A percentile compares a stretch with the other conserved stretches of the same genome.
phyloP scores from a whole-genome alignment of 2,888 invertebrate species.

The Isoperla grammatica region DNA sequence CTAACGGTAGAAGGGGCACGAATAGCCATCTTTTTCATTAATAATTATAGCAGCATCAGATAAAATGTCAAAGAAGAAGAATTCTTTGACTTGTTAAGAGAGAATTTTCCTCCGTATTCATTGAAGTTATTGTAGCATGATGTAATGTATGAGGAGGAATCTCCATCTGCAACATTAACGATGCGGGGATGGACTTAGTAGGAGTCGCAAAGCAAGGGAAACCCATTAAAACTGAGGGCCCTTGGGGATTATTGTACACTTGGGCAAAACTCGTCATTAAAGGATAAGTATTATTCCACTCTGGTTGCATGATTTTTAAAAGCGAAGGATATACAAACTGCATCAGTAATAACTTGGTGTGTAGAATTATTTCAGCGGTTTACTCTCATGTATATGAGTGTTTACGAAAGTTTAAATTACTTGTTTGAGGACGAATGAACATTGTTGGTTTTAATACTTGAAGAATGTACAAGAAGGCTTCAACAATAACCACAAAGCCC shows the following conservation, averaged over 20 bases:
- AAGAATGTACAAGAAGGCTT: no score
- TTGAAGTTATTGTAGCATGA: slow-evolving; percentile 12
- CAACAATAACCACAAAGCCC: no score
- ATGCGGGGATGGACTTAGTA: slow-evolving; percentile 4
- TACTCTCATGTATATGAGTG: no score
- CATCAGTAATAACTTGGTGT: no score
- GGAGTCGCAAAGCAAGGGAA: neutral
- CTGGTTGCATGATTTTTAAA: no score
- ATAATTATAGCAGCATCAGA: slow-evolving; percentile 14
- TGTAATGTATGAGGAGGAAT: slow-evolving; percentile 7
- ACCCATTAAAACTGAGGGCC: slow-evolving; percentile 10
- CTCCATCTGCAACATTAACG: slow-evolving; percentile 8
- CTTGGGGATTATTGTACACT: slow-evolving; percentile 3
- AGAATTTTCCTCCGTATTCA: slow-evolving; percentile 14
- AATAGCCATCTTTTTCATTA: slow-evolving; percentile 15
- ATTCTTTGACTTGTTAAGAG: slow-evolving; percentile 17
- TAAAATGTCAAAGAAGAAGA: slow-evolving; percentile 17
- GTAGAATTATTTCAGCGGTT: no score
- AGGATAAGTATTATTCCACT: no score
- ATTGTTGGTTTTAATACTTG: no score
- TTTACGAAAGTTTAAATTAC: no score
- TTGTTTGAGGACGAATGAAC: no score
- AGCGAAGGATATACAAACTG: no score
- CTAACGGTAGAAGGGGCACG: slow-evolving; percentile 10
- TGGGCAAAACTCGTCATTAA: no score